Evolutionary conservation across 2,888 invertebrate genomes (phyloP), one percentile per base, ranked within the genome.

Genomic region (Rotaria socialis): DNA sequence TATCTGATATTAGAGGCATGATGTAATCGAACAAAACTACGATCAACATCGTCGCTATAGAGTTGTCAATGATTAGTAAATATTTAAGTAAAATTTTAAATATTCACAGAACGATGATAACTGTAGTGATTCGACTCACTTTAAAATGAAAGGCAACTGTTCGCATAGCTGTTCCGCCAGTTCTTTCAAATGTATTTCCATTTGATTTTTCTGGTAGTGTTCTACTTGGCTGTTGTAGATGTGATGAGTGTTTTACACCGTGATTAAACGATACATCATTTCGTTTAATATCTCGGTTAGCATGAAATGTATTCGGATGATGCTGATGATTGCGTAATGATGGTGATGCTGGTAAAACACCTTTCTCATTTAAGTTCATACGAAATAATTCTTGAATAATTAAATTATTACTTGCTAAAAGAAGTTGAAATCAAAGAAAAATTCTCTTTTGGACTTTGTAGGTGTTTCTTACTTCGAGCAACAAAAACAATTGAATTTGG

Each of bases 401-500:
- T 43, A 85, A 85, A 56, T 86, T 86, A 52, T 85, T 86, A 55
- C 86, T 86, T 41, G 84, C 86, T 86, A 22, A 56, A 84, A 16
- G 27, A 52, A 67, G 16, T 50, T 35, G 16, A 58, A 7, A 35
- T 27, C 43, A 52, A 35, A 7, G 16, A 14, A 55, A 6, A 85
- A 47, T 5, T 11, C 7, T 10, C 11, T 47, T 47, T 47, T 10
- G 2, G 7, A 10, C 4, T 47, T 47, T 10, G 7, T 4, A 47
- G 4, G 7, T 47, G 8, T 86, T 87, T 85, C 89, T 90, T 84
- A 88, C 87, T 88, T 89, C 89, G 74, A 90, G 88, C 88, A 89
- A 89, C 87, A n/a, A 90, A 89, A 88, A 89, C 89, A 55, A 90
- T 88, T 67, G 90, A 90, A 56, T 89, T 89, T 7, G 90, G 90